Evolutionary conservation across 2,113 vertebrate genomes (phyloP).

Genomic region (Leucoraja erinaceus): DNA sequence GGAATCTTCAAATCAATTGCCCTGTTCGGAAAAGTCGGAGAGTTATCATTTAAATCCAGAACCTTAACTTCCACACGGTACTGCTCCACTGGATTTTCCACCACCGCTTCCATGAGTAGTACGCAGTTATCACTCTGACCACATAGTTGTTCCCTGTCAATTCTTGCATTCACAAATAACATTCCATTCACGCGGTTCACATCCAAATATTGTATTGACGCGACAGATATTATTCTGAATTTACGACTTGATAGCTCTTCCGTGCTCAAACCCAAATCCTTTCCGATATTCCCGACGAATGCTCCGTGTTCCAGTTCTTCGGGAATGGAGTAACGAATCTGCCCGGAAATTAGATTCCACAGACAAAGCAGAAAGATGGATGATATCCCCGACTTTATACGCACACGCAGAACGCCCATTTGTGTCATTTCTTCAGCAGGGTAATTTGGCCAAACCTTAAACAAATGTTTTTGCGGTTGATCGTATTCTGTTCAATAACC

Average conservation of each 20-base stretch:
- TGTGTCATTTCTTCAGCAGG: not conserved
- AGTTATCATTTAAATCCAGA: conserved; percentile 63
- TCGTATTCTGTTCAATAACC: not conserved
- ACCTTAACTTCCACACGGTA: conserved; percentile 63
- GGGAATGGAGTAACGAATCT: conserved; percentile 55
- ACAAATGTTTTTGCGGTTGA: not conserved
- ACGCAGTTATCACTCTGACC: conserved; percentile 49
- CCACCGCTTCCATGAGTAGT: conserved; percentile 55
- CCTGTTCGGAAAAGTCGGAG: conserved; percentile 63
- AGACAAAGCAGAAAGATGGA: conserved; percentile 41
- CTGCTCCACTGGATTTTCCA: conserved; percentile 55
- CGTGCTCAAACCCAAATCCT: conserved; percentile 52
- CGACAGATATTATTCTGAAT: conserved; percentile 52
- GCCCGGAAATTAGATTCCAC: conserved; percentile 36
- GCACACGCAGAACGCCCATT: not conserved
- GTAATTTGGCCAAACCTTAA: not conserved
- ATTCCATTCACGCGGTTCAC: conserved; percentile 50
- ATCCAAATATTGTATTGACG: conserved; percentile 49
- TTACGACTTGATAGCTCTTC: conserved; percentile 46
- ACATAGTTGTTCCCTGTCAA: conserved; percentile 54
- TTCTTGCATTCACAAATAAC: conserved; percentile 50
- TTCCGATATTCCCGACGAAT: conserved; percentile 54
- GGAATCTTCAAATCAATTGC: conserved; percentile 63
- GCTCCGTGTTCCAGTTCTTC: conserved; percentile 58
- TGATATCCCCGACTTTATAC: conserved; percentile 42